A percentile compares a stretch with the other conserved stretches of the same genome.
These are phyloP conservation scores for Drepana falcataria DNA, from an alignment of 2,888 invertebrate species.

Conservation along the genomic window DNA sequence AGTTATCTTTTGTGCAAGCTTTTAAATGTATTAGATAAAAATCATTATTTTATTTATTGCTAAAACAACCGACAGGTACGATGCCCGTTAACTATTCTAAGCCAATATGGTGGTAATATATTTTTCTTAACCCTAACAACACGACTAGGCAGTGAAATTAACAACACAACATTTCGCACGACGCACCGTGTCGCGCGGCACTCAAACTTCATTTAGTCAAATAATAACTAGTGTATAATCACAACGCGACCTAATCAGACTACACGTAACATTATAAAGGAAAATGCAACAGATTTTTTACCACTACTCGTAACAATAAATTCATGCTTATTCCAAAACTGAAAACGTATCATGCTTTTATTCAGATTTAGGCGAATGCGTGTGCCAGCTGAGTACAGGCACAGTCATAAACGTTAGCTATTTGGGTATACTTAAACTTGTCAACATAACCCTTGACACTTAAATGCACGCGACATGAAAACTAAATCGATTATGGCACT, in stretches of 20 bases:
- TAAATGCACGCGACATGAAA: neutral
- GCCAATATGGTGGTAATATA: neutral
- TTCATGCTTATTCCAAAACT: neutral
- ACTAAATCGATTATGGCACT: neutral
- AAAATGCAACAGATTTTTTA: neutral
- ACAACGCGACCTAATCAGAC: conserved; percentile 10
- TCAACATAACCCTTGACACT: neutral
- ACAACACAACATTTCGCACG: neutral
- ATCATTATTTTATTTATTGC: neutral
- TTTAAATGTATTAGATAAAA: conserved; percentile 5
- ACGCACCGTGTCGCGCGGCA: neutral
- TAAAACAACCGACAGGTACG: neutral
- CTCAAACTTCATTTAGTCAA: neutral
- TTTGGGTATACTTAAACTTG: neutral
- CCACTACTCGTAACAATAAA: neutral
- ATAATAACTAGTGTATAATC: neutral
- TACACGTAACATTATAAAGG: conserved; percentile 12
- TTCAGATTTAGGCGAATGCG: neutral
- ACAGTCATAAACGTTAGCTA: neutral
- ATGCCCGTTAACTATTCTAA: neutral
- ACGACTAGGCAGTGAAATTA: neutral
- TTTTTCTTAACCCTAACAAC: neutral
- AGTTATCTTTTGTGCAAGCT: conserved; percentile 33
- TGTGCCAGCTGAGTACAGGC: neutral
- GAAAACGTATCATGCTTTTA: neutral